These are phyloP conservation scores for Cyclargus thomasi DNA, from an alignment of 1,140 invertebrate genomes.

Conservation along the genomic window DNA sequence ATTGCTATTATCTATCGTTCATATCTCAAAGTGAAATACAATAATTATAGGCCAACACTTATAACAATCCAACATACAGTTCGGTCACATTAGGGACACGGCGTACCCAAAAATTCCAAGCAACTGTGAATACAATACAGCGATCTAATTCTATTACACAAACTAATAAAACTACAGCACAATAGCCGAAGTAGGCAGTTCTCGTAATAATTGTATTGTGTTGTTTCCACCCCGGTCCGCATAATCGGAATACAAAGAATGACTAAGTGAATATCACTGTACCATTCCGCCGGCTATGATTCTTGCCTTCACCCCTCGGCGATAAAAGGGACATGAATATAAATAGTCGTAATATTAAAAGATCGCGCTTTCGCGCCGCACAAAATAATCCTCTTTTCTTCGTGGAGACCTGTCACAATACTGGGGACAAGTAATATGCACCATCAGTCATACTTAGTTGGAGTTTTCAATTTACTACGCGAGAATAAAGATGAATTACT, in stretches of 20 bases:
- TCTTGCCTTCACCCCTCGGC: constrained; percentile 41
- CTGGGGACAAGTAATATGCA: constrained; percentile 60
- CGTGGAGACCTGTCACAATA: constrained; percentile 58
- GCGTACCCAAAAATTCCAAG: not conserved
- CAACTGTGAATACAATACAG: not conserved
- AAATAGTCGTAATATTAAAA: constrained; percentile 70
- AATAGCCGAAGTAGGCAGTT: constrained; percentile 18
- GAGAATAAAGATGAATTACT: constrained; percentile 67
- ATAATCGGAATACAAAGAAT: constrained; percentile 23
- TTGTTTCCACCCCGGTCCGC: constrained; percentile 17
- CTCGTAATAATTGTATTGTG: constrained; percentile 21
- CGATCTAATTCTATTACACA: constrained; percentile 13
- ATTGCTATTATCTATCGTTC: no score
- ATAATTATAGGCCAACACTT: no score
- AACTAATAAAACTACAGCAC: constrained; percentile 14
- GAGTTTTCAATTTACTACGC: constrained; percentile 68
- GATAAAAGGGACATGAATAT: constrained; percentile 63
- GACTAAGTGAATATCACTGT: constrained; percentile 24
- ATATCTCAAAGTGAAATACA: no score
- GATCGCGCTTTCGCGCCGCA: constrained; percentile 49
- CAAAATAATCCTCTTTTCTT: constrained; percentile 67
- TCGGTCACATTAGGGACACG: no score
- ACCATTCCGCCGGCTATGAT: constrained; percentile 41
- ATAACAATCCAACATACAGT: no score
- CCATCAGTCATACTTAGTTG: constrained; percentile 70